phyloP scores from a whole-genome alignment of 2,797 vertebrate genomes.

The Remorina albescens region DNA sequence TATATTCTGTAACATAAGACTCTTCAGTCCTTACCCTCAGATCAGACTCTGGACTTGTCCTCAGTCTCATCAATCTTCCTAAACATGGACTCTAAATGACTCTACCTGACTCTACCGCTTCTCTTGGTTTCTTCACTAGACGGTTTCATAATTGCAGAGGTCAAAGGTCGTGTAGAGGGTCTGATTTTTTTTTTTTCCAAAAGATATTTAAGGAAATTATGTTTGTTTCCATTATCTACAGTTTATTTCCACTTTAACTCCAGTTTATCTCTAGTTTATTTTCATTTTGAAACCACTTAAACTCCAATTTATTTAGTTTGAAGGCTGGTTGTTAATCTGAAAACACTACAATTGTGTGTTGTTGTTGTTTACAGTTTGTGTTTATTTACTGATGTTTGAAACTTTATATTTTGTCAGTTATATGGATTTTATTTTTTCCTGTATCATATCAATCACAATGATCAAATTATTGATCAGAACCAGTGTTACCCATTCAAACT shows the following conservation, averaged over 20 bases:
- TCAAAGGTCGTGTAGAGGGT: slow-evolving; percentile 34
- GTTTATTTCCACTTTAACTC: not conserved
- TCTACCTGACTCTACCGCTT: not conserved
- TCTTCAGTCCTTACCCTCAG: too few species aligned
- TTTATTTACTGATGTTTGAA: slow-evolving; percentile 8
- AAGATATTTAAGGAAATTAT: slow-evolving; percentile 6
- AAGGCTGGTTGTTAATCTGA: not conserved
- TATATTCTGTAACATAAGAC: too few species aligned
- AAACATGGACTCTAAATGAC: not conserved
- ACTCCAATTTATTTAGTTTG: not conserved
- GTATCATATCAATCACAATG: not conserved
- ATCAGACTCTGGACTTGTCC: not conserved
- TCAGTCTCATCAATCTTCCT: too few species aligned
- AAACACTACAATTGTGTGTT: not conserved
- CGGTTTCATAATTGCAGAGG: not conserved
- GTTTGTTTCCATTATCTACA: not conserved
- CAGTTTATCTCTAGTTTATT: not conserved
- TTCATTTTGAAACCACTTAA: not conserved
- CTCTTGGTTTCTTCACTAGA: slow-evolving; percentile 32
- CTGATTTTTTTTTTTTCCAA: slow-evolving; percentile 25
- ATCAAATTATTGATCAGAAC: not conserved
- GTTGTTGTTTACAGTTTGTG: slow-evolving; percentile 41
- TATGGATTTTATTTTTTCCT: not conserved
- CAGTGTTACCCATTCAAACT: not conserved
- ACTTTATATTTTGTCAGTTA: slow-evolving; percentile 14